A percentile compares a stretch with the other conserved stretches of the same genome.
Conservation (phyloP, 2,113 vertebrate species). For the Condylura cristata region DNA sequence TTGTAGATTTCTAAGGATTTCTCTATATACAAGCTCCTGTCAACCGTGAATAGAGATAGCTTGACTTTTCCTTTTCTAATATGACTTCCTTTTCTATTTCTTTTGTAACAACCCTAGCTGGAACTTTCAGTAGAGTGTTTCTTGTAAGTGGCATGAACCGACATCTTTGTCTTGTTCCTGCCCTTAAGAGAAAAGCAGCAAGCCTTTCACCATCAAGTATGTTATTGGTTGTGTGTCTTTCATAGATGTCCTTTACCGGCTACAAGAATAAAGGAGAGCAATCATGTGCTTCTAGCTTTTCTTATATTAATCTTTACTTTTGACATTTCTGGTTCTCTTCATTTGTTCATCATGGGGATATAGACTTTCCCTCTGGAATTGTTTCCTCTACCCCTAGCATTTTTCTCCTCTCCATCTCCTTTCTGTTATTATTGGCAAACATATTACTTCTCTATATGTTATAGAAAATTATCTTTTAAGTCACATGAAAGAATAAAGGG, state of each 20-base stretch:
- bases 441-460: background rate
- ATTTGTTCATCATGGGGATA: background rate
- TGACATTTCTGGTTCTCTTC: background rate
- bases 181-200: background rate
- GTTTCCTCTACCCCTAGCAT: background rate
- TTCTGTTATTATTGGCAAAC: background rate
- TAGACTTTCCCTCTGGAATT: no score
- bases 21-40: background rate
- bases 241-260: background rate
- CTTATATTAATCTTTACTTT: background rate
- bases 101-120: background rate
- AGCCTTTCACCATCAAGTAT: background rate
- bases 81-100: background rate
- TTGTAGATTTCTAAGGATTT: no score
- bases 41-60: background rate
- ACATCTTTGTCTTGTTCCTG: background rate
- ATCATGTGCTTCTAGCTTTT: no score
- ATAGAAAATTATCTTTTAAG: background rate
- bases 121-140: background rate
- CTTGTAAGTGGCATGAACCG: background rate
- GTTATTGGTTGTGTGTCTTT: background rate
- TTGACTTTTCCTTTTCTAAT: background rate
- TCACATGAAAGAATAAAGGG: background rate
- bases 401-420: background rate
- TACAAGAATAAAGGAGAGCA: background rate